Conservation (phyloP, 1,140 invertebrate genomes). For the Pseudoatta argentina region DNA sequence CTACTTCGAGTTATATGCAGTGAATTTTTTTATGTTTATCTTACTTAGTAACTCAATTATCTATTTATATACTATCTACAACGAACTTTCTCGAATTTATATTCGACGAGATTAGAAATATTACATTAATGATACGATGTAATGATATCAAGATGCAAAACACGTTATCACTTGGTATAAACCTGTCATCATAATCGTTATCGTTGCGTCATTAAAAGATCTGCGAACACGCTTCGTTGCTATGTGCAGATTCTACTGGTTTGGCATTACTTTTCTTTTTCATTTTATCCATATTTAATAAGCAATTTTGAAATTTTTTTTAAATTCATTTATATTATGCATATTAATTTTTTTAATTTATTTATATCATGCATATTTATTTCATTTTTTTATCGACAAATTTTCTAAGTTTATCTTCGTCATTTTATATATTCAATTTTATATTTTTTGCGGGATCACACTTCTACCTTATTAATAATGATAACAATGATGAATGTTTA, state of each 20-base stretch:
- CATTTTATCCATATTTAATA: neutral
- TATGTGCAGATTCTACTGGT: slow-evolving; percentile 2
- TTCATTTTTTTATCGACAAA: neutral
- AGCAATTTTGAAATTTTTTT: neutral
- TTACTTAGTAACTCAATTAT: neutral
- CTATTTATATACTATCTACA: neutral
- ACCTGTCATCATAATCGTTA: slow-evolving; percentile 37
- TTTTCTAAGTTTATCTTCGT: neutral
- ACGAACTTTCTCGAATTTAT: slow-evolving; percentile 48
- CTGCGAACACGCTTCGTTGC: neutral
- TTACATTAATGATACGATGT: slow-evolving; percentile 37
- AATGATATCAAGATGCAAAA: slow-evolving; percentile 30
- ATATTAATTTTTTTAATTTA: neutral
- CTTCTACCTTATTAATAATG: slow-evolving; percentile 15
- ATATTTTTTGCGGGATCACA: too few species aligned
- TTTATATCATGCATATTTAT: neutral
- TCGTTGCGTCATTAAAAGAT: slow-evolving; percentile 19
- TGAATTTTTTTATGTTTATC: slow-evolving; percentile 17
- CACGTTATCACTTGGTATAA: slow-evolving; percentile 37
- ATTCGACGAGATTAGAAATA: slow-evolving; percentile 5
- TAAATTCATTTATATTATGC: neutral
- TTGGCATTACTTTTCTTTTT: slow-evolving; percentile 19
- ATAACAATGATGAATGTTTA: neutral
- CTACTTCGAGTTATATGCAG: neutral
- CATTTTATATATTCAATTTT: neutral